Evolutionary conservation across 1,140 invertebrate genomes (phyloP).

Genomic region (Trigoniulus corallinus): DNA sequence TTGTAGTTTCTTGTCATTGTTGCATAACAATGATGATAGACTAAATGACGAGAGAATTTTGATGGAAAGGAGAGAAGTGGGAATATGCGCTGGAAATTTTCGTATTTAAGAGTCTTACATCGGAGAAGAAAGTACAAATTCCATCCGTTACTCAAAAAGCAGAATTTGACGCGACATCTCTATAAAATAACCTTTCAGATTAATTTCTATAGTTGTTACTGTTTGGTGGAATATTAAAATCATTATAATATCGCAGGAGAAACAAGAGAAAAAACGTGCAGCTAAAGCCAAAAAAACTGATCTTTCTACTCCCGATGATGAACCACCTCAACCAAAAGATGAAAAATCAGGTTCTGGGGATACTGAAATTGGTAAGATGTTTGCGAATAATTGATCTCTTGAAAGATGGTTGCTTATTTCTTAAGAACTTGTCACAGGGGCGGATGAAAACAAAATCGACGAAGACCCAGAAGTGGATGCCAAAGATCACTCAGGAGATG

Average conservation of each 20-base stretch:
- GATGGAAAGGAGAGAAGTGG: too few relatives aligned
- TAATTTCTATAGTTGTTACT: not conserved
- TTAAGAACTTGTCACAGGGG: slow-evolving; percentile 13
- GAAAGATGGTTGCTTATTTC: not conserved
- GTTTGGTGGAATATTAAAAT: slow-evolving; percentile 4
- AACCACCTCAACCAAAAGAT: slow-evolving; percentile 21
- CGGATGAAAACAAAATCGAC: slow-evolving; percentile 25
- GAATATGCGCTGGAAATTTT: too few relatives aligned
- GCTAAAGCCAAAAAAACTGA: slow-evolving; percentile 43
- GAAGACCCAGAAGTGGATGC: slow-evolving; percentile 30
- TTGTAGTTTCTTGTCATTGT: not conserved
- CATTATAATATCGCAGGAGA: not conserved
- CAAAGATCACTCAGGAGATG: slow-evolving; percentile 26
- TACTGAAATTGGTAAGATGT: slow-evolving; percentile 7
- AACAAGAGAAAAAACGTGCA: slow-evolving; percentile 16
- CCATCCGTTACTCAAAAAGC: too few relatives aligned
- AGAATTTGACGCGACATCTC: too few relatives aligned
- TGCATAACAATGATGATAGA: not conserved
- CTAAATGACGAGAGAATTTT: not conserved
- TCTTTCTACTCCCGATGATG: slow-evolving; percentile 30
- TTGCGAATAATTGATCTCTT: slow-evolving; percentile 9
- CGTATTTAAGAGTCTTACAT: too few relatives aligned
- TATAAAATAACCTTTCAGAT: too few relatives aligned
- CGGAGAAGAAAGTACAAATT: too few relatives aligned
- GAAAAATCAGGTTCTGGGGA: slow-evolving; percentile 12